Base-by-base conservation (phyloP, 23 tunicate genomes). In the Halocynthia roretzi region DNA sequence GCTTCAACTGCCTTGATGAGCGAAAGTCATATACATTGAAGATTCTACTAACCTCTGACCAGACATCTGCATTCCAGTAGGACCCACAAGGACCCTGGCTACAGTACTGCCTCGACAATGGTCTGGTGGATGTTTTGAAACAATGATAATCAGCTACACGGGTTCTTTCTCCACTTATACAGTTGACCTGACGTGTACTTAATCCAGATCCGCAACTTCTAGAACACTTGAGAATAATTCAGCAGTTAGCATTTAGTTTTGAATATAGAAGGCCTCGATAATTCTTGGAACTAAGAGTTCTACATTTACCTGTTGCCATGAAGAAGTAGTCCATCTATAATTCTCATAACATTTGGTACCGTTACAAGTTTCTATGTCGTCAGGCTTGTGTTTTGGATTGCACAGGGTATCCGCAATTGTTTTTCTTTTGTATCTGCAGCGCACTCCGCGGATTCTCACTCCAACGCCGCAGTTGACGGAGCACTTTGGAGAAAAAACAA, bases 81-180 rank as follows among this genome's bases (percentile, higher is more conserved):
- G 91, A 83, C 14, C 76, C 49, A 61, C 98, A 92, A 18, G 98
- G 90, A 31, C 98, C 98, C 9, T 78, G 56, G 67, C 62, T 51
- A 54, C 96, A 89, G 7, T 10, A 50, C 63, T 49, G 82, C 14
- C 31, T 15, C 1, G 56, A 20, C 19, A 31, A 11, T 17, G 96
- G 96, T 56, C 56, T 76, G 20, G 44, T 31, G 44, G 44, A 31
- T 31, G 44, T 31, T 31, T 31, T 31, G 44, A 31, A 31, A 31
- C 44, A 31, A 31, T 31, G 44, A 31, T 31, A 31, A 61, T 70
- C 74, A 12, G 67, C 75, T 55, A 69, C 72, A 11, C 66, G 77
- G 40, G 62, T 56, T 51, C 50, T 70, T 5, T 68, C 61, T 21
- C 71, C 71, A 52, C 76, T 75, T 14, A 77, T 72, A 74, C 96